Base-by-base conservation (phyloP, 2,888 invertebrate species). In the Smittia aterrima region DNA sequence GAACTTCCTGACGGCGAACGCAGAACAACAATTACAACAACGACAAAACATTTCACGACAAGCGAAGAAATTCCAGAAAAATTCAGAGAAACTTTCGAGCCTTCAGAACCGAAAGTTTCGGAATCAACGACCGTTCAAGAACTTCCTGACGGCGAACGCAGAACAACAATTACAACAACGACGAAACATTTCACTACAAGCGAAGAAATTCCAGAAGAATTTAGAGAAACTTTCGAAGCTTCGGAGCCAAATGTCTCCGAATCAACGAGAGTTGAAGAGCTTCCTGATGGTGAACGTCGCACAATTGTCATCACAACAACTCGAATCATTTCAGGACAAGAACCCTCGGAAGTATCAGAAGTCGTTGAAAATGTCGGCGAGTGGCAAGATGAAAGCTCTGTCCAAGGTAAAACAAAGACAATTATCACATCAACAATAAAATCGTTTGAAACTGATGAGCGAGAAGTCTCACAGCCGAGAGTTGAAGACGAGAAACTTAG, bases 371-470 rank as follows among this genome's bases (percentile, higher is more conserved):
- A 53, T 20, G 27, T 9, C 13, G 6, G 20, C 16, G 25, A 38
- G 7, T 40, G 11, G 32, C 7, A 7, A n/a, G 71, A 71, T 18
- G 71, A 71, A n/a, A 32, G 18, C 25, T 11, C 18, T 6, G 25
- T 41, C 6, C 25, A 27, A 11, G 13, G 18, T 32, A 72, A 40
- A 62, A 72, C 72, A 1, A 72, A 72, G 40, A 72, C 72, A 22
- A 62, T 72, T 22, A 72, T 72, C 11, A 62, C 32, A 20, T 72
- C 72, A 7, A 72, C 72, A n/a, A 72, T 72, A 11, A 58, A 66
- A 20, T 16, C 66, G 16, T 1, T 40, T 22, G 16, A 27, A 24
- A 9, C 2, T 2, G 4, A 66, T 7, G 11, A 27, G 7, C 66
- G 38, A 1, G 13, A 32, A 66, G 3, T 7, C 4, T 4, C 1